Percentiles rank a stretch among this genome's conserved stretches.
These are phyloP conservation scores for Charanyca ferruginea DNA, from an alignment of 2,888 invertebrate species.

Conservation along the genomic window DNA sequence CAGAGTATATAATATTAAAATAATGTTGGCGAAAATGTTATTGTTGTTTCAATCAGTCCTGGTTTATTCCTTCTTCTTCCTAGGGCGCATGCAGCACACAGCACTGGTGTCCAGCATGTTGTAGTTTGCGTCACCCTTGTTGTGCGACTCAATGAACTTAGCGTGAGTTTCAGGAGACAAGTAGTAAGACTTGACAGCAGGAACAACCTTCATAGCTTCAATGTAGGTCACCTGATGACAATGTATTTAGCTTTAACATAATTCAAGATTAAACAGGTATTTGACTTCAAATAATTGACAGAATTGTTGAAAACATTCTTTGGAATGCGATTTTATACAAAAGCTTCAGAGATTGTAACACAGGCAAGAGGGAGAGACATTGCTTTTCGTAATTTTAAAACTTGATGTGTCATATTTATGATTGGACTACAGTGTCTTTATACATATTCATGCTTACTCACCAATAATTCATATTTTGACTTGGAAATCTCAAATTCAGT, in stretches of 20 bases:
- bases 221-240: conserved; percentile 90
- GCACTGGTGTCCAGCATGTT: conserved; percentile 91
- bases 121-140: conserved; percentile 93
- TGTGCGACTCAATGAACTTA: conserved; percentile 92
- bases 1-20: conserved; percentile 17
- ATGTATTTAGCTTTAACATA: neutral
- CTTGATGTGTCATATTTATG: neutral
- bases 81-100: conserved; percentile 87
- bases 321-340: no score
- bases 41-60: conserved; percentile 1
- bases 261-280: conserved; percentile 42
- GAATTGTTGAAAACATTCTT: no score
- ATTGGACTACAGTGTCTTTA: neutral
- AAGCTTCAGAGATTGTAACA: neutral
- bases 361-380: neutral
- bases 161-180: conserved; percentile 93
- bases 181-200: conserved; percentile 93
- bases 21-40: conserved; percentile 1
- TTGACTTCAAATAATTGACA: conserved; percentile 71
- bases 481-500: conserved; percentile 92
- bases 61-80: conserved; percentile 83
- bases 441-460: conserved; percentile 76
- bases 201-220: conserved; percentile 93
- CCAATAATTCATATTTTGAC: conserved; percentile 92
- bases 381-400: neutral